These are phyloP conservation scores for Oenanthe melanoleuca DNA, from an alignment of 2,113 vertebrate species.

Conservation along the genomic window DNA sequence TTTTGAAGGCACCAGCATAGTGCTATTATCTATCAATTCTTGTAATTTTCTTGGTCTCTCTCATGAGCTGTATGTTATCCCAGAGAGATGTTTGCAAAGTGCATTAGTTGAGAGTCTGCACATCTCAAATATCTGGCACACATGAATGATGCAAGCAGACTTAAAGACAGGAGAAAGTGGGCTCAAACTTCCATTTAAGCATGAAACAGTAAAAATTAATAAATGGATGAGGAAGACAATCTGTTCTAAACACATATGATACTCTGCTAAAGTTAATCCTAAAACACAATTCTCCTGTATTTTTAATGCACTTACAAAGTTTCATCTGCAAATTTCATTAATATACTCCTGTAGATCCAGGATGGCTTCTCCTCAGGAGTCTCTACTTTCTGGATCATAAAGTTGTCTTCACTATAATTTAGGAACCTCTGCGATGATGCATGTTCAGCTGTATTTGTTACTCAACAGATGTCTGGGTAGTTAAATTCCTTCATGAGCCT, in stretches of 20 bases:
- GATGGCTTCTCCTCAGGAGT: conserved; percentile 69
- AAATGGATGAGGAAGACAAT: neutral
- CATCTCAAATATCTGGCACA: neutral
- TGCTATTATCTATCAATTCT: neutral
- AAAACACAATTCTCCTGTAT: neutral
- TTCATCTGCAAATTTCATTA: conserved; percentile 63
- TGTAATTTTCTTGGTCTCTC: neutral
- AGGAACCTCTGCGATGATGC: conserved; percentile 76
- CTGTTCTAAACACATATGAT: neutral
- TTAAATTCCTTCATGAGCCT: conserved; percentile 73
- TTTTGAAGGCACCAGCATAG: neutral
- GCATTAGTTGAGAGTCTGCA: neutral
- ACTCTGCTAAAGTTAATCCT: neutral
- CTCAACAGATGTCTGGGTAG: conserved; percentile 78
- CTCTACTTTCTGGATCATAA: conserved; percentile 75
- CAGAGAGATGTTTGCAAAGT: neutral
- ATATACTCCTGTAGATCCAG: conserved; percentile 54
- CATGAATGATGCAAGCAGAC: neutral
- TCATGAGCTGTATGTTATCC: neutral
- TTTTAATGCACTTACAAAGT: conserved; percentile 42
- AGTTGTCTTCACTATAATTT: conserved; percentile 76
- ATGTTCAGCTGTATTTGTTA: conserved; percentile 77
- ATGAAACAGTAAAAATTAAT: neutral
- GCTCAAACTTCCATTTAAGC: neutral
- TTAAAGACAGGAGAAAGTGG: neutral